A percentile compares a stretch with the other conserved stretches of the same genome.
Evolutionary conservation across 2,113 vertebrate species (phyloP).

Genomic region (Xenotilapia longispinis): DNA sequence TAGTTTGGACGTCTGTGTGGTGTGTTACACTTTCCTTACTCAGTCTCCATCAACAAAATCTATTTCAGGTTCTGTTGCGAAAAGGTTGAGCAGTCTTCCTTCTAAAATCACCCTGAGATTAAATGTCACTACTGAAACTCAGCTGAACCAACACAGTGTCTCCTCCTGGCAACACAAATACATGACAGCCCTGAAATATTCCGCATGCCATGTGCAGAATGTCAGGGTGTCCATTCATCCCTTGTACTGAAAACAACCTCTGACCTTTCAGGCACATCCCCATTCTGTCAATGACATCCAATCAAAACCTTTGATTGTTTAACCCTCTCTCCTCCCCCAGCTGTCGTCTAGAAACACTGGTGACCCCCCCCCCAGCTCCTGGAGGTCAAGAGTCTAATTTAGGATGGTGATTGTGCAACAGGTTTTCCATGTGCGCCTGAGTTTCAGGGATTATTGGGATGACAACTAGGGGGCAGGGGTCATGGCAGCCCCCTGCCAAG

Average conservation of each 20-base stretch:
- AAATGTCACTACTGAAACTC: slow-evolving; percentile 47
- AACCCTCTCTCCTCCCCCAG: slow-evolving; percentile 34
- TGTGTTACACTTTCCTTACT: not conserved
- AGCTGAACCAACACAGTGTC: slow-evolving; percentile 22
- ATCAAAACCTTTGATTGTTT: slow-evolving; percentile 51
- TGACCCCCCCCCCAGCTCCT: not conserved
- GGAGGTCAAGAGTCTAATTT: slow-evolving; percentile 64
- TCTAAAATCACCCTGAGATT: slow-evolving; percentile 17
- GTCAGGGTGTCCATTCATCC: slow-evolving; percentile 29
- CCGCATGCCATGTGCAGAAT: slow-evolving; percentile 39
- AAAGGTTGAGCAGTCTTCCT: slow-evolving; percentile 9
- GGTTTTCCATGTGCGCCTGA: slow-evolving; percentile 41
- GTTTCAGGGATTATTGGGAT: slow-evolving; percentile 37
- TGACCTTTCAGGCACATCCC: slow-evolving; percentile 25
- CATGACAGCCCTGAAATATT: not conserved
- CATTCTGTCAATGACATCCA: slow-evolving; percentile 18
- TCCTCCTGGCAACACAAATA: not conserved
- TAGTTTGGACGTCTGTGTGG: not conserved
- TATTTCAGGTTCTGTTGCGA: slow-evolving; percentile 21
- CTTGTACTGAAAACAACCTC: slow-evolving; percentile 25
- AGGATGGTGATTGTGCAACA: slow-evolving; percentile 50
- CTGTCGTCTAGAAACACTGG: slow-evolving; percentile 25
- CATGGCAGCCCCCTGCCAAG: slow-evolving; percentile 35
- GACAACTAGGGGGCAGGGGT: slow-evolving; percentile 44
- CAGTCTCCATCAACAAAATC: slow-evolving; percentile 12